phyloP scores from a whole-genome alignment of 2,888 invertebrate species.

The Antheraea assamensis region DNA sequence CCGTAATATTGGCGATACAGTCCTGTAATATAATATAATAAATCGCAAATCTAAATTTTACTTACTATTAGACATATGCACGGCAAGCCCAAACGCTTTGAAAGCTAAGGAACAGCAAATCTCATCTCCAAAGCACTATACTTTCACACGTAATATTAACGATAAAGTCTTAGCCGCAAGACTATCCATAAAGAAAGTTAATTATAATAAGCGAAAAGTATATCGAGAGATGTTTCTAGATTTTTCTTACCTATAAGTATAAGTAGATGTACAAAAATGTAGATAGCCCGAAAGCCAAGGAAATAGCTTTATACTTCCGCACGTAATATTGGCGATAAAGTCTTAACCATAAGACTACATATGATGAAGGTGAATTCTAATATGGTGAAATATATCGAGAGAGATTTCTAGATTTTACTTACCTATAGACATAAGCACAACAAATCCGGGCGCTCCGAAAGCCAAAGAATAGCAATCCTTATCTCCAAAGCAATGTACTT shows the following conservation, averaged over 20 bases:
- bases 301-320: slow-evolving; percentile 82
- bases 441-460: slow-evolving; percentile 88
- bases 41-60: too few relatives aligned
- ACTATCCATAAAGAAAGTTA: slow-evolving; percentile 72
- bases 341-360: background rate
- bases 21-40: too few relatives aligned
- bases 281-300: background rate
- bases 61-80: background rate
- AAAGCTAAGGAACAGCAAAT: background rate
- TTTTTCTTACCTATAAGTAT: background rate
- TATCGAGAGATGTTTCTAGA: slow-evolving; percentile 51
- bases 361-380: slow-evolving; percentile 86
- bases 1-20: too few relatives aligned
- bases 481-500: slow-evolving; percentile 84
- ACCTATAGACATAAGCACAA: slow-evolving; percentile 88
- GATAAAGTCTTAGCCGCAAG: slow-evolving; percentile 68
- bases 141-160: slow-evolving; percentile 86
- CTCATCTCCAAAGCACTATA: slow-evolving; percentile 66
- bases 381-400: slow-evolving; percentile 88
- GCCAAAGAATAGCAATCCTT: slow-evolving; percentile 87
- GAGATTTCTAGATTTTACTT: slow-evolving; percentile 73
- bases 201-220: slow-evolving; percentile 92
- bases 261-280: background rate
- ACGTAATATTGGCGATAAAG: slow-evolving; percentile 87
- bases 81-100: background rate